Evolutionary conservation across 64 coral and sea anemone species (phyloP).

Genomic region (Exaiptasia diaphana): DNA sequence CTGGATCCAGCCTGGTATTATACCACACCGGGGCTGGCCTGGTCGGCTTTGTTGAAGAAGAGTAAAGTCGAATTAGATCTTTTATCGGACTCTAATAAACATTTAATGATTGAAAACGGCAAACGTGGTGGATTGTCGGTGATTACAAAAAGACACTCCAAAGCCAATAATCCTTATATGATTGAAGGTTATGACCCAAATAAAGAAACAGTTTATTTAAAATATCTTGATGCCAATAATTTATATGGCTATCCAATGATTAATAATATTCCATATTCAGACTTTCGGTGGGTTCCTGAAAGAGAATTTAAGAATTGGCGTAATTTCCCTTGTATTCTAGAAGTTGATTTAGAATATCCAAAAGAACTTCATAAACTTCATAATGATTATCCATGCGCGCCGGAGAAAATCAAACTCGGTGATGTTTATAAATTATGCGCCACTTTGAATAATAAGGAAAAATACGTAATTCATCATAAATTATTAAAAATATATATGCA

Average conservation of each 20-base stretch:
- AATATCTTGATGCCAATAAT: no score
- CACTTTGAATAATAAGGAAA: no score
- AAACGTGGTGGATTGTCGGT: background rate
- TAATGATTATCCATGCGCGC: background rate
- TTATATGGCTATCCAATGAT: no score
- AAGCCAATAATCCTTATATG: background rate
- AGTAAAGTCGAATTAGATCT: background rate
- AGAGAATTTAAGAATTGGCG: background rate
- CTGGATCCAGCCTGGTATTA: no score
- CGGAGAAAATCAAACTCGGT: background rate
- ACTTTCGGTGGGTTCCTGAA: background rate
- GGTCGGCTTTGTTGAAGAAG: background rate
- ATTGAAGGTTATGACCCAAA: background rate
- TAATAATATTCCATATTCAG: background rate
- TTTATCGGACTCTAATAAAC: background rate
- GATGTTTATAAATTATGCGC: no score
- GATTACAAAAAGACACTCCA: background rate
- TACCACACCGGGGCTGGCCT: background rate
- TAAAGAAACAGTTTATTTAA: no score
- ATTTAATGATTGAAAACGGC: background rate
- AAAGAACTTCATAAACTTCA: background rate
- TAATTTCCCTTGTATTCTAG: no score
- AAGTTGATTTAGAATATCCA: background rate
- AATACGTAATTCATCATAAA: background rate
- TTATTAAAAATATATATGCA: background rate